Conservation (phyloP, 2,113 vertebrate species). For the human region GRCh38 chr2:141860001-141860500, state of each 20-base stretch:
- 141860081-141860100: not conserved
- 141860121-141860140: not conserved
- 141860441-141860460: conserved; percentile 39
- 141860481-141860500: conserved; percentile 3
- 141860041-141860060: not conserved
- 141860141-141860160: not conserved
- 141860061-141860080: not conserved
- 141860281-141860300: not conserved
- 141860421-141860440: conserved; percentile 59
- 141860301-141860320: conserved; percentile 34
- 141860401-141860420: conserved; percentile 75
- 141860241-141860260: not conserved
- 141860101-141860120: not conserved
- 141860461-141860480: conserved; percentile 50
- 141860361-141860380: conserved; percentile 68
- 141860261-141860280: not conserved
- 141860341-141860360: not conserved
- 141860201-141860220: not conserved
- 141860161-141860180: not conserved
- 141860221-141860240: not conserved
- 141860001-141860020: not conserved
- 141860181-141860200: not conserved
- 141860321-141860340: conserved; percentile 14
- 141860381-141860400: conserved; percentile 68
- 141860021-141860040: not conserved